Evolutionary conservation across 1,140 invertebrate species (phyloP).

Genomic region (Parasteatoda tepidariorum): DNA sequence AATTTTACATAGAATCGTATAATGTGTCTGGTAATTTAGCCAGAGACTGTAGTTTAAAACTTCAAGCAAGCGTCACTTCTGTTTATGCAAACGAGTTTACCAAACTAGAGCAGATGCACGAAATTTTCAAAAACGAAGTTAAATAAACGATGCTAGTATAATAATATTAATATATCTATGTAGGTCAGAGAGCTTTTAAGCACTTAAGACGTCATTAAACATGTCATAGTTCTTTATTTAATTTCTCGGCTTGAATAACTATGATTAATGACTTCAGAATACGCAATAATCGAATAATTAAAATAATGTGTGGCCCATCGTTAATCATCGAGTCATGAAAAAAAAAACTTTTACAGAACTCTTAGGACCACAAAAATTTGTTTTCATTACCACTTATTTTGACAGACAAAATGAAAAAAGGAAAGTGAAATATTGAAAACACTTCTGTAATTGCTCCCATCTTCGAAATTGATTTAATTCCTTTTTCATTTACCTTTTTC

Average conservation of each 20-base stretch:
- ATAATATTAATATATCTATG: no score
- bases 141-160: no score
- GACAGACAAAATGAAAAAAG: conserved; percentile 12
- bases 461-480: conserved; percentile 4
- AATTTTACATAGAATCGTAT: no score
- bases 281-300: background rate
- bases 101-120: no score
- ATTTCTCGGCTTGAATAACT: background rate
- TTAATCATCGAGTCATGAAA: no score
- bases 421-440: conserved; percentile 16
- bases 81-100: no score
- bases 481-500: no score
- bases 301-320: background rate
- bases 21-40: no score
- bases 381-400: background rate
- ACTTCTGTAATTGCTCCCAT: conserved; percentile 16
- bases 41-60: no score
- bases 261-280: background rate
- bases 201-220: background rate
- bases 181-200: background rate
- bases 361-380: no score
- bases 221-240: background rate
- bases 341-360: background rate
- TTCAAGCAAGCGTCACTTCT: no score
- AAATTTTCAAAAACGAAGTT: no score